A percentile compares a stretch with the other conserved stretches of the same genome.
phyloP scores from a whole-genome alignment of 2,888 invertebrate genomes.

The Yponomeuta sedellus region DNA sequence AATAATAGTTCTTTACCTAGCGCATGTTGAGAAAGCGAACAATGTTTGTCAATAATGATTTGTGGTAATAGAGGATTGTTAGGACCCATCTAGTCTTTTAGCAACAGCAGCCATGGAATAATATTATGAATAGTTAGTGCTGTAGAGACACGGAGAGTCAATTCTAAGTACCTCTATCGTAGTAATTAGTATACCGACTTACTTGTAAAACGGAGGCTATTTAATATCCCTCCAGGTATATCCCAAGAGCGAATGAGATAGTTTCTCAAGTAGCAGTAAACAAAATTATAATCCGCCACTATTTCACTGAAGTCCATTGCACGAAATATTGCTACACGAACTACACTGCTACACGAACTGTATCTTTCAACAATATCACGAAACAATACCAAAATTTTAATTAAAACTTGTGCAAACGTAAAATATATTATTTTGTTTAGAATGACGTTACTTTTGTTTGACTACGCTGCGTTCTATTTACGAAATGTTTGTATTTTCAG shows the following conservation, averaged over 20 bases:
- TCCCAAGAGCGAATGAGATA: constrained; percentile 53
- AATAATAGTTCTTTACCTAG: not conserved
- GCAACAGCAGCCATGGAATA: not conserved
- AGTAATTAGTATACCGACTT: not conserved
- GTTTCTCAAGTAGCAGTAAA: constrained; percentile 49
- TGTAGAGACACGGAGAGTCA: not conserved
- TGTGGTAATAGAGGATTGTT: not conserved
- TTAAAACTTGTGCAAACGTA: not conserved
- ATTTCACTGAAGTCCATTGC: constrained; percentile 32
- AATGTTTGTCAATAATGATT: not conserved
- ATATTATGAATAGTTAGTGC: not conserved
- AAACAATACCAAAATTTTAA: not conserved
- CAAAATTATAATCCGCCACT: constrained; percentile 33
- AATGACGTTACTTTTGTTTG: not conserved
- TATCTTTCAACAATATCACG: too few relatives aligned
- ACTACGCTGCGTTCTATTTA: not conserved
- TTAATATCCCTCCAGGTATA: constrained; percentile 46
- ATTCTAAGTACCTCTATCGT: too few relatives aligned
- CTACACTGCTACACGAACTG: too few relatives aligned
- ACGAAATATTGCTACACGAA: not conserved
- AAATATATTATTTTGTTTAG: not conserved
- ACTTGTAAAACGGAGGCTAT: constrained; percentile 22
- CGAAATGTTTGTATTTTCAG: not conserved
- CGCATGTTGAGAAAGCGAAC: not conserved
- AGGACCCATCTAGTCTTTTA: not conserved